Evolutionary conservation across 1,140 invertebrate genomes (phyloP), one percentile per base, ranked within the genome.

Genomic region (Tenebrio molitor): DNA sequence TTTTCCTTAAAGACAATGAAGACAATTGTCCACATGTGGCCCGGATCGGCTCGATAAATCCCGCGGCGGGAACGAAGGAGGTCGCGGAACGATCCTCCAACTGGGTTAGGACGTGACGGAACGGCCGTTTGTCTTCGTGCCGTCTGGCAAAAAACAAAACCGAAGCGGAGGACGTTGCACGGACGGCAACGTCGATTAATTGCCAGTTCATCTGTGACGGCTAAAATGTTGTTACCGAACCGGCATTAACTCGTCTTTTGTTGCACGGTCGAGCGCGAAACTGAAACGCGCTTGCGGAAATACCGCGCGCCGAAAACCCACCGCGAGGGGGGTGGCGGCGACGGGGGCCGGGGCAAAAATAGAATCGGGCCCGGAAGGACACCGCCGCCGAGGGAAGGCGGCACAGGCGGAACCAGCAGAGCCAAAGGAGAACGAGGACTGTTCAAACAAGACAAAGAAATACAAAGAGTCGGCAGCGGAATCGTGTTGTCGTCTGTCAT

Each of bases 211-310:
- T 14, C 50, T 29, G 50, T 58, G 17, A 16, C 42, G 29, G 29
- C 50, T 33, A 23, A 29, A 58, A 58, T 12, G 21, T 0, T 29
- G 12, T 58, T 29, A 58, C 21, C 50, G 50, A 58, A 29, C 7
- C 50, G 50, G 50, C 23, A 58, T 25, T 58, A 58, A 58, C 50
- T 4, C 10, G 50, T n/a, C 50, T 29, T 25, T 58, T 58, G 50
- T 25, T 25, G 50, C 12, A 58, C 50, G n/a, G n/a, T 58, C 50
- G 50, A 58, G 50, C 50, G 23, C 50, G 12, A 58, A 58, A 58
- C 21, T 58, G 50, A 50, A 19, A 50, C 50, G 50, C 10, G 23
- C 8, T 19, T 17, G 2, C 36, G 12, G 17, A 50, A 50, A 17
- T 50, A 50, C 23, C 42, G 42, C 12, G 23, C 44, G n/a, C 15